Evolutionary conservation across 2,797 vertebrate species (phyloP), one percentile per base, ranked within the genome.

Genomic region (Micrastur ruficollis): DNA sequence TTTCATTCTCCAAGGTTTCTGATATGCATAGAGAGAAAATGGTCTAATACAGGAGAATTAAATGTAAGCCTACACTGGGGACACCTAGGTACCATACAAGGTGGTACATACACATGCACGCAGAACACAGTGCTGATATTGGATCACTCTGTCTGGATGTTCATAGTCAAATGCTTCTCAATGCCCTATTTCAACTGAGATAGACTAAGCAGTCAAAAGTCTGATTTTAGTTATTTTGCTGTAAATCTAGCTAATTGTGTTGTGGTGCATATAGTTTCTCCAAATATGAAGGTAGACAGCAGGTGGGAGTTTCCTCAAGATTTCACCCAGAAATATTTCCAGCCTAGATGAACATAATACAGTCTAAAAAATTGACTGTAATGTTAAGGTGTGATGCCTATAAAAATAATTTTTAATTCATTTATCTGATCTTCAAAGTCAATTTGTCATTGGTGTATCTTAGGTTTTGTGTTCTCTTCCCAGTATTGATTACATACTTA

Each of bases 351-450:
- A 89, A 58, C 19, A 31, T 18, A 65, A 29, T 22, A 31, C 12
- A 36, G 6, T 34, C 58, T 56, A 8, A 65, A 95, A 87, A 13
- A 9, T 25, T 76, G 21, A 38, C 32, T 38, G 40, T 17, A 70
- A n/a, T 34, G 2, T 62, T 55, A 80, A 36, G 13, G 47, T 85
- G 7, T 52, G 38, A 66, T 68, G 58, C 6, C 29, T 32, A 80
- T 49, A 50, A 75, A 82, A 93, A 55, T 62, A 40, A 40, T 50
- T 68, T 86, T 58, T 53, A 84, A 62, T 72, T 95, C 0, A n/a
- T 79, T 89, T 89, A 22, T 70, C 63, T 85, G 38, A 42, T 87
- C 62, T 90, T 88, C 26, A 36, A 78, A 71, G 63, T 72, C 20
- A 53, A 11, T 79, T 61, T 75, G 46, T 76, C 56, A 44, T 40